phyloP scores from a whole-genome alignment of 1,140 invertebrate genomes.

The Plodia interpunctella region DNA sequence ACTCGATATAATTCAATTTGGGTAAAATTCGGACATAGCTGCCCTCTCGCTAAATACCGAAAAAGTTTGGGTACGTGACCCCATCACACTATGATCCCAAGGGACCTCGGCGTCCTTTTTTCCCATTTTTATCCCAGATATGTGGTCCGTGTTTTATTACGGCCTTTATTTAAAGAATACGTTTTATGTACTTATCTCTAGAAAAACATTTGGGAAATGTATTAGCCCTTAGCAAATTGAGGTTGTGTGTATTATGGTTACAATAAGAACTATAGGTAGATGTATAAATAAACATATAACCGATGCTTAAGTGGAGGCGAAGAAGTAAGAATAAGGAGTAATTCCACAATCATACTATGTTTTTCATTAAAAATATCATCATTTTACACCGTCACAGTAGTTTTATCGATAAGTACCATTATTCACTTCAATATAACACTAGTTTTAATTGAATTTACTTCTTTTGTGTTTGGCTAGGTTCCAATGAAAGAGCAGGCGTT shows the following conservation, averaged over 20 bases:
- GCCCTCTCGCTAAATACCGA: constrained; percentile 54
- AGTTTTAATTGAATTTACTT: too few species aligned
- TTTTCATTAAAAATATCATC: too few species aligned
- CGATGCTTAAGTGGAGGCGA: too few species aligned
- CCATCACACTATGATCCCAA: constrained; percentile 40
- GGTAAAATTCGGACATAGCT: constrained; percentile 33
- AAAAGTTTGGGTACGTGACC: constrained; percentile 61
- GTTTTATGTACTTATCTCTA: constrained; percentile 19
- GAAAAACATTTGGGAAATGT: constrained; percentile 8
- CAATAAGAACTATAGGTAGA: background rate
- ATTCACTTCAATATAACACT: too few species aligned
- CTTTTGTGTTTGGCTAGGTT: background rate
- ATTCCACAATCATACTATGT: too few species aligned
- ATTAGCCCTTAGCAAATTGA: constrained; percentile 7
- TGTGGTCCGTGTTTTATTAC: constrained; percentile 44
- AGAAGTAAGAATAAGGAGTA: too few species aligned
- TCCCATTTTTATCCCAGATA: constrained; percentile 35
- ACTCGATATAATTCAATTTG: constrained; percentile 47
- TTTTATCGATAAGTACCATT: too few species aligned
- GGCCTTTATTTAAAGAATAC: constrained; percentile 38
- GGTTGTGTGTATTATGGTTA: background rate
- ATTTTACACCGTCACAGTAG: too few species aligned
- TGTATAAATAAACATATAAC: too few species aligned
- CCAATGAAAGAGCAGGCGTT: background rate
- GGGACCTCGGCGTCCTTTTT: constrained; percentile 31